These are phyloP conservation scores for Thalassophryne amazonica DNA, from an alignment of 2,797 vertebrate species.

Conservation along the genomic window DNA sequence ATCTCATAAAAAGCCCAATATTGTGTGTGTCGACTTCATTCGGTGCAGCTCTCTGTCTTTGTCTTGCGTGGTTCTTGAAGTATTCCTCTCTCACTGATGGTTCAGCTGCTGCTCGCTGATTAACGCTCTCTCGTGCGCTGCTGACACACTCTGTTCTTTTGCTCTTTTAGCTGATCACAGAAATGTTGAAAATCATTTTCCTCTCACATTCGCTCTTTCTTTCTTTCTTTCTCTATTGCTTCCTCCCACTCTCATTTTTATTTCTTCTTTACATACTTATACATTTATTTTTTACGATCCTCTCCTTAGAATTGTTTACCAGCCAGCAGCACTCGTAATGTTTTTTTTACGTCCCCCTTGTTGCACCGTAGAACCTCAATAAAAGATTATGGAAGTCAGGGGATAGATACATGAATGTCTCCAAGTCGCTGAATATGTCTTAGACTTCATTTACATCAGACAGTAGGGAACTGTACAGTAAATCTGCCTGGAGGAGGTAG, in stretches of 20 bases:
- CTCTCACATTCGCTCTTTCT: too few relatives aligned
- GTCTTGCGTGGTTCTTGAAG: neutral
- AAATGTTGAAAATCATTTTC: conserved; percentile 48
- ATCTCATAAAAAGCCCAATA: conserved; percentile 46
- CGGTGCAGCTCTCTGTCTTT: conserved; percentile 12
- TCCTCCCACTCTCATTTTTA: neutral
- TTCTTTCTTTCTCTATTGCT: too few relatives aligned
- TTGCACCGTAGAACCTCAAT: too few relatives aligned
- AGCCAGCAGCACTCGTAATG: too few relatives aligned
- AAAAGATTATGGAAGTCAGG: too few relatives aligned
- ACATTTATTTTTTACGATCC: conserved; percentile 1
- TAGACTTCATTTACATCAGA: too few relatives aligned
- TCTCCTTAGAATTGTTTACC: neutral
- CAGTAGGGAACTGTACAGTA: too few relatives aligned
- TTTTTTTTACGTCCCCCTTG: too few relatives aligned
- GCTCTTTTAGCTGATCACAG: conserved; percentile 60
- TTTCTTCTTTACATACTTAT: neutral
- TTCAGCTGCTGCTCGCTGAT: conserved; percentile 48
- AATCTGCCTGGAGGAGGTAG: too few relatives aligned
- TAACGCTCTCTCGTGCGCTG: conserved; percentile 41
- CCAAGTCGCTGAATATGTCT: too few relatives aligned
- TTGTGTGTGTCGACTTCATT: conserved; percentile 33
- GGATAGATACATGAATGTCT: too few relatives aligned
- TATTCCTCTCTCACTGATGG: conserved; percentile 7
- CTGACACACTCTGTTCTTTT: conserved; percentile 52